phyloP scores from a whole-genome alignment of 1,140 invertebrate species.

The Daktulosphaira vitifoliae region DNA sequence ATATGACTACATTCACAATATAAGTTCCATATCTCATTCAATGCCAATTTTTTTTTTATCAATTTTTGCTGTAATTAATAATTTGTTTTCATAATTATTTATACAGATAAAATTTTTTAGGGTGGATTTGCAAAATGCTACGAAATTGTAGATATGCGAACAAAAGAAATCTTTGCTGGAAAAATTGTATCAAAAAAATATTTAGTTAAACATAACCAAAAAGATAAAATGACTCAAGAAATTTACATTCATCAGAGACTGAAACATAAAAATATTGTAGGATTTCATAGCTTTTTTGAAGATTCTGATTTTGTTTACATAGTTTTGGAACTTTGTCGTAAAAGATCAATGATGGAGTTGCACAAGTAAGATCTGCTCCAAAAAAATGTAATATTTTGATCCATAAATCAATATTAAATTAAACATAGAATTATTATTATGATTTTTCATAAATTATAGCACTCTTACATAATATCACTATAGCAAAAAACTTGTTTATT shows the following conservation, averaged over 20 bases:
- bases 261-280: slow-evolving; percentile 83
- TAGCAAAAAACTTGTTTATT: too few species aligned
- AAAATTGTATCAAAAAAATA: slow-evolving; percentile 94
- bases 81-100: too few species aligned
- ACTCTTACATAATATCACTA: too few species aligned
- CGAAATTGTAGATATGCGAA: slow-evolving; percentile 75
- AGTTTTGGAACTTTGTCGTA: slow-evolving; percentile 87
- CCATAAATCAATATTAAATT: background rate
- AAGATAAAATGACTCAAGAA: slow-evolving; percentile 92
- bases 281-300: slow-evolving; percentile 90
- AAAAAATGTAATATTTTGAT: background rate
- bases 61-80: too few species aligned
- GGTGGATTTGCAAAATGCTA: slow-evolving; percentile 99
- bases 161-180: slow-evolving; percentile 76
- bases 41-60: too few species aligned
- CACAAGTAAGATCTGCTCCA: slow-evolving; percentile 58
- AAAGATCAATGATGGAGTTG: slow-evolving; percentile 81
- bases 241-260: slow-evolving; percentile 86
- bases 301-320: slow-evolving; percentile 92
- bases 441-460: too few species aligned
- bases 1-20: too few species aligned
- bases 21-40: too few species aligned
- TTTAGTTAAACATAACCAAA: slow-evolving; percentile 84
- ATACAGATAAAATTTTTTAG: too few species aligned
- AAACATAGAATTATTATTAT: too few species aligned